Evolutionary conservation across 2,888 invertebrate species (phyloP).

Genomic region (Himalopsyche anomala): DNA sequence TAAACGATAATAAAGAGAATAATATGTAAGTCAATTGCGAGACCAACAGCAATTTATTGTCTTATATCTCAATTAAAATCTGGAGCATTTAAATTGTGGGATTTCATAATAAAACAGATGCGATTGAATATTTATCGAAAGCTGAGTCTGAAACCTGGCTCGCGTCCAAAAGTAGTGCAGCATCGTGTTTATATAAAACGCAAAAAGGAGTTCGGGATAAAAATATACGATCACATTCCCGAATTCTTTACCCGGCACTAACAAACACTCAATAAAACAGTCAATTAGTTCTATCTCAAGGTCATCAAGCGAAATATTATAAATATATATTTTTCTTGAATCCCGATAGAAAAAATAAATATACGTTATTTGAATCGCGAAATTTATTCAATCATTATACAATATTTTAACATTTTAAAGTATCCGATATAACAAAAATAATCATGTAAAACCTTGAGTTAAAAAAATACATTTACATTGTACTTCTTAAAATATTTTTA

Average conservation of each 20-base stretch:
- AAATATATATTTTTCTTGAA: neutral
- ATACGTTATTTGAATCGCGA: neutral
- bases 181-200: constrained; percentile 42
- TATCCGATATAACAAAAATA: too few relatives aligned
- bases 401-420: too few relatives aligned
- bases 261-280: constrained; percentile 42
- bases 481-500: too few relatives aligned
- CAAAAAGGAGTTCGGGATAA: constrained; percentile 33
- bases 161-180: constrained; percentile 38
- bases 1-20: too few relatives aligned
- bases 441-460: too few relatives aligned
- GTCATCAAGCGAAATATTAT: neutral
- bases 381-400: neutral
- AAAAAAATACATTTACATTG: too few relatives aligned
- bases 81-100: neutral
- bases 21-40: neutral
- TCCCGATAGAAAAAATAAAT: neutral
- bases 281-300: constrained; percentile 14
- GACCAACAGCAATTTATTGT: neutral
- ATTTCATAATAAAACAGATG: constrained; percentile 36
- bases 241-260: constrained; percentile 4
- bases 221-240: constrained; percentile 35
- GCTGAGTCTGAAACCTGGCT: constrained; percentile 26
- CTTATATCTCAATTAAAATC: neutral
- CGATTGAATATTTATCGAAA: constrained; percentile 42